Conservation (phyloP, 2,888 invertebrate species). For the Tupiocoris notatus region DNA sequence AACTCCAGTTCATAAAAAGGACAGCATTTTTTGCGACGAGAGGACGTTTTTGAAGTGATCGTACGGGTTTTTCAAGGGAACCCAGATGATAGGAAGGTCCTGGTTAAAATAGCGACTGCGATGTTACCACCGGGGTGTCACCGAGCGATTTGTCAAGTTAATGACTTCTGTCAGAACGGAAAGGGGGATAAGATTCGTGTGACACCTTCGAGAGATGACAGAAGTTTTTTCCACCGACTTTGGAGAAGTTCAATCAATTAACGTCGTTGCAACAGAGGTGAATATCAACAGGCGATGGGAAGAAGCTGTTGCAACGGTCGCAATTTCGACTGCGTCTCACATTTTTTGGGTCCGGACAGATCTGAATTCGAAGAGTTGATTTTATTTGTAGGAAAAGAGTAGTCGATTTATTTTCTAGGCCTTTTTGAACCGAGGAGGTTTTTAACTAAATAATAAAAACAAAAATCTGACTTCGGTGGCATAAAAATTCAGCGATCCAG, state of each 20-base stretch:
- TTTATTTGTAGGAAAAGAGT: too few species aligned
- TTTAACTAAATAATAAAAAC: too few species aligned
- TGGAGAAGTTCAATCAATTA: constrained; percentile 29
- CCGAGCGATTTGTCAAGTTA: constrained; percentile 35
- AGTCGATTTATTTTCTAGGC: too few species aligned
- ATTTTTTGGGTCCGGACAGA: too few species aligned
- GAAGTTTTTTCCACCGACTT: background rate
- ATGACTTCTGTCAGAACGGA: constrained; percentile 25
- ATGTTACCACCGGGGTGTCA: constrained; percentile 32
- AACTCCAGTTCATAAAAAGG: constrained; percentile 25
- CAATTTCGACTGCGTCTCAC: too few species aligned
- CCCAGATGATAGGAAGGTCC: background rate
- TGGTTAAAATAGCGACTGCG: constrained; percentile 1
- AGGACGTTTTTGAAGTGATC: background rate
- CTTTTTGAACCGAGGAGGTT: too few species aligned
- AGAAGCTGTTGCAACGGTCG: constrained; percentile 18
- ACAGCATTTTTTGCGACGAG: background rate
- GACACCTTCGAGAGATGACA: constrained; percentile 15
- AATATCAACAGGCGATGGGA: constrained; percentile 29
- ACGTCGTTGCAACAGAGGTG: constrained; percentile 15
- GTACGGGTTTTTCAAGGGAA: background rate
- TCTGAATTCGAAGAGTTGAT: too few species aligned
- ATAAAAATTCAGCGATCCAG: too few species aligned
- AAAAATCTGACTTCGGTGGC: too few species aligned
- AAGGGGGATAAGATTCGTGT: constrained; percentile 12